phyloP scores from a whole-genome alignment of 2,888 invertebrate species.

The Aethes cnicana region DNA sequence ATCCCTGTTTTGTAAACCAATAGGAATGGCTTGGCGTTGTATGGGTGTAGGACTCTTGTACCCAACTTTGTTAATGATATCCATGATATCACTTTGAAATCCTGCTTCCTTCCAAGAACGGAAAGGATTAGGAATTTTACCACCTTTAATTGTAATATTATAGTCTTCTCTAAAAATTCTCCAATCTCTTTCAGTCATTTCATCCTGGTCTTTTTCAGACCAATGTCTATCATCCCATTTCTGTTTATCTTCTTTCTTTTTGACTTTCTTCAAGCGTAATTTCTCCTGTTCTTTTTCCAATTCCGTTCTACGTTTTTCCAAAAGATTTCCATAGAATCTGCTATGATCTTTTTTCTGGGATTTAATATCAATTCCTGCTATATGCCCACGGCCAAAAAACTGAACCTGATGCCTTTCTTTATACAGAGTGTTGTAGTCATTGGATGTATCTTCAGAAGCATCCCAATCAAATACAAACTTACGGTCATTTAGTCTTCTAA shows the following conservation, averaged over 20 bases:
- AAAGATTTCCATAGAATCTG: conserved; percentile 96
- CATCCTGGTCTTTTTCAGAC: conserved; percentile 95
- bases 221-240: conserved; percentile 99
- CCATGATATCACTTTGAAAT: conserved; percentile 93
- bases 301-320: conserved; percentile 97
- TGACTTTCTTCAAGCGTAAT: conserved; percentile 94
- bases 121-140: conserved; percentile 97
- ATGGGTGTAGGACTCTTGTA: conserved; percentile 99
- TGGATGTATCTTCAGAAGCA: conserved; percentile 98
- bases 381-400: conserved; percentile 98
- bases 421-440: conserved; percentile 98
- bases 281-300: conserved; percentile 98
- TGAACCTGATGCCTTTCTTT: conserved; percentile 98
- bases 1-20: conserved; percentile 96
- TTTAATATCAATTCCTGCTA: conserved; percentile 99
- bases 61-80: conserved; percentile 96
- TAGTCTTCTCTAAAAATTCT: conserved; percentile 99
- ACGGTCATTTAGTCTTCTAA: conserved; percentile 96
- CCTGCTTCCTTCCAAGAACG: conserved; percentile 97
- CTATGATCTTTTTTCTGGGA: conserved; percentile 97
- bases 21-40: conserved; percentile 99
- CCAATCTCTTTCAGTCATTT: conserved; percentile 99
- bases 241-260: conserved; percentile 98
- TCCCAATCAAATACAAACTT: conserved; percentile 99
- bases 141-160: conserved; percentile 98